phyloP scores from a whole-genome alignment of 2,113 vertebrate genomes.

The Lepus timidus region DNA sequence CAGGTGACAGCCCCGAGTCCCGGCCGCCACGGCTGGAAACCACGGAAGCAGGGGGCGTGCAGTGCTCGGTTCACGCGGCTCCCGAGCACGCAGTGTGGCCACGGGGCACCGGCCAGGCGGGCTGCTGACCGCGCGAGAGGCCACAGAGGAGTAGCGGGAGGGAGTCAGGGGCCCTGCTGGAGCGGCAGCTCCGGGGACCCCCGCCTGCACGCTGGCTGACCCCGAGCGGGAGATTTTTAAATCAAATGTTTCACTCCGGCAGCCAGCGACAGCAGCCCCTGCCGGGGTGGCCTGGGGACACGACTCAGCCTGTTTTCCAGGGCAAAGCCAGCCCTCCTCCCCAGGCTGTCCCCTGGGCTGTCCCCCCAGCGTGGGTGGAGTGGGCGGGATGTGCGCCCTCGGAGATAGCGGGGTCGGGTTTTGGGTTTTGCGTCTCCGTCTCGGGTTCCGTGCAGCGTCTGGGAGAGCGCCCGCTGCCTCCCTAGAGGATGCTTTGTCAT shows the following conservation, averaged over 20 bases:
- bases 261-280: background rate
- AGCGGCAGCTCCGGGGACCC: no score
- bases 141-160: accelerated
- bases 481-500: no score
- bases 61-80: accelerated
- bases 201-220: no score
- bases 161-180: background rate
- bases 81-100: accelerated
- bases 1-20: background rate
- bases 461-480: background rate
- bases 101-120: accelerated
- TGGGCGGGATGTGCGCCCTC: background rate
- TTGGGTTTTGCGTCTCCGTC: background rate
- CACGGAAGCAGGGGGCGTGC: accelerated
- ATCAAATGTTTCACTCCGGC: background rate
- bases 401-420: background rate
- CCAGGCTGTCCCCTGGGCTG: accelerated
- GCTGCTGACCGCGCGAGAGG: accelerated
- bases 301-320: background rate
- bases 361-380: background rate
- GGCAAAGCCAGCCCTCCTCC: background rate
- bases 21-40: background rate
- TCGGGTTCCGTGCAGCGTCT: background rate
- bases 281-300: slow-evolving; percentile 55
- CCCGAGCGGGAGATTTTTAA: background rate